These are phyloP conservation scores for Sarcophaga caerulescens DNA, from an alignment of 2,888 invertebrate species.

Conservation along the genomic window DNA sequence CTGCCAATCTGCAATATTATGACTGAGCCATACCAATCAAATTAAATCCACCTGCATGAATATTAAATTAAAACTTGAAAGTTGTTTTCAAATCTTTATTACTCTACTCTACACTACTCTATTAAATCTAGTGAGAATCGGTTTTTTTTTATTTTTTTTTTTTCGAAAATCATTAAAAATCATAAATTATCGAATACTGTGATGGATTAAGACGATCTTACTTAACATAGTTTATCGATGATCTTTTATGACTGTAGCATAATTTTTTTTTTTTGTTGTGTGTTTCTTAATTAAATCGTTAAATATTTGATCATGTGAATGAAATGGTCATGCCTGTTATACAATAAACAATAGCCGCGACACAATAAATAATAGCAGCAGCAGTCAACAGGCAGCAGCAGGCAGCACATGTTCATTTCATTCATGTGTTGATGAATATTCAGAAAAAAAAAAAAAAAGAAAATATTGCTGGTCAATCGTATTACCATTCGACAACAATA, in stretches of 20 bases:
- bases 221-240: not conserved
- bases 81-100: no score
- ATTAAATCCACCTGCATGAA: not conserved
- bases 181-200: not conserved
- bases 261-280: not conserved
- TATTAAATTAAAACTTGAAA: not conserved
- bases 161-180: not conserved
- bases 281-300: conserved; percentile 33
- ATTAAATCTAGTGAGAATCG: no score
- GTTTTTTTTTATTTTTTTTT: no score
- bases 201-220: not conserved
- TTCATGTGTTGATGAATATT: not conserved
- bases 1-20: no score
- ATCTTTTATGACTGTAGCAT: not conserved
- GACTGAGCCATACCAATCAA: no score
- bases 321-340: conserved; percentile 31
- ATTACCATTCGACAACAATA: not conserved
- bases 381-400: not conserved
- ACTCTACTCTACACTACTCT: no score
- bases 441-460: not conserved
- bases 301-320: conserved; percentile 51
- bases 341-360: conserved; percentile 6
- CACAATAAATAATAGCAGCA: not conserved
- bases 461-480: not conserved
- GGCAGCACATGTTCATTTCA: conserved; percentile 2